Conservation (phyloP, 2,113 vertebrate genomes). For the Macrotis lagotis region DNA sequence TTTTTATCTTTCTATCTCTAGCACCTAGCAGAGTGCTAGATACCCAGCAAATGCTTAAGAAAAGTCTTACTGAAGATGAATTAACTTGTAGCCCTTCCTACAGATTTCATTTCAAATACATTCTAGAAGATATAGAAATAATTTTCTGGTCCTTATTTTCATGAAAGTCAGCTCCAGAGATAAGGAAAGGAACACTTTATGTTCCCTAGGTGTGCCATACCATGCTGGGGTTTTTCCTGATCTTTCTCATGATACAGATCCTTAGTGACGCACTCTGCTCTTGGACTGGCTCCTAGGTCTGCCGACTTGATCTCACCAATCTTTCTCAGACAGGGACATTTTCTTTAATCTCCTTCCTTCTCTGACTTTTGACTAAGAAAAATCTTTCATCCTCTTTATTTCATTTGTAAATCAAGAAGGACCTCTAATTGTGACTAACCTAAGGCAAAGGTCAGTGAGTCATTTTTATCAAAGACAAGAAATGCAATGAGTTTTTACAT, state of each 20-base stretch:
- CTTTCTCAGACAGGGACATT: not conserved
- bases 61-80: not conserved
- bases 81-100: too few species aligned
- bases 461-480: not conserved
- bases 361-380: not conserved
- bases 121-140: not conserved
- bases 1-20: not conserved
- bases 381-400: not conserved
- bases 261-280: not conserved
- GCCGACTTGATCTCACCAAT: not conserved
- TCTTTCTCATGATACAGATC: not conserved
- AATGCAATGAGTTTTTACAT: not conserved
- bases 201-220: not conserved
- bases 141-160: not conserved
- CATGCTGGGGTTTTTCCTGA: not conserved
- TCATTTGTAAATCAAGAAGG: not conserved
- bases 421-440: not conserved
- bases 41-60: not conserved
- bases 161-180: not conserved
- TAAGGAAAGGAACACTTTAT: not conserved
- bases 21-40: not conserved
- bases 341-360: not conserved
- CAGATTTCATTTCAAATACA: not conserved
- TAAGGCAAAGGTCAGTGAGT: not conserved
- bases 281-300: not conserved